Evolutionary conservation across 2,113 vertebrate genomes (phyloP).

Genomic region (Clarias magur): DNA sequence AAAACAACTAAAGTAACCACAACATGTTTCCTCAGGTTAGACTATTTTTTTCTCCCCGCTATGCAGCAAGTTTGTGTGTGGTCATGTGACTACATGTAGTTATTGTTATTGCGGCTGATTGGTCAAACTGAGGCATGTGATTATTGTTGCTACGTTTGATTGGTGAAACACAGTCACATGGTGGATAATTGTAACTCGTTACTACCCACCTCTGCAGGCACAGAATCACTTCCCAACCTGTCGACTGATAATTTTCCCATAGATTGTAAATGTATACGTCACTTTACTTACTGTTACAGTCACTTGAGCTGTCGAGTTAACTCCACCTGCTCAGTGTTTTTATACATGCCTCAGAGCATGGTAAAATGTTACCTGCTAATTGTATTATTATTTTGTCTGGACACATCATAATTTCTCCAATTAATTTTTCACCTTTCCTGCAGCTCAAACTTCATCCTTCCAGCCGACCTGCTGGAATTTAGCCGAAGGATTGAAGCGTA

Average conservation of each 20-base stretch:
- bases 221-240: neutral
- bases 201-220: too few species aligned
- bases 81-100: too few species aligned
- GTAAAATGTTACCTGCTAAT: too few species aligned
- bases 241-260: neutral
- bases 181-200: too few species aligned
- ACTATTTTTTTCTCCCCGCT: too few species aligned
- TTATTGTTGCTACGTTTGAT: too few species aligned
- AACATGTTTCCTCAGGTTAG: too few species aligned
- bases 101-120: too few species aligned
- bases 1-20: too few species aligned
- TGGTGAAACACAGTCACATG: too few species aligned
- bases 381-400: neutral
- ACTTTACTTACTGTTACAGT: neutral
- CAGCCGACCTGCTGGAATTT: slow-evolving; percentile 85
- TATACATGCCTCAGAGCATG: neutral
- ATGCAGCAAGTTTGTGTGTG: too few species aligned
- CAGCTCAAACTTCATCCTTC: slow-evolving; percentile 90
- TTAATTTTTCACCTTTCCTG: neutral
- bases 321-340: neutral
- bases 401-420: neutral
- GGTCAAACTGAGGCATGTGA: too few species aligned
- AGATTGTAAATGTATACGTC: neutral
- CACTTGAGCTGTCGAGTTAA: neutral
- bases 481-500: slow-evolving; percentile 60